phyloP scores from a whole-genome alignment of 2,113 vertebrate species.

The Hoplias malabaricus region DNA sequence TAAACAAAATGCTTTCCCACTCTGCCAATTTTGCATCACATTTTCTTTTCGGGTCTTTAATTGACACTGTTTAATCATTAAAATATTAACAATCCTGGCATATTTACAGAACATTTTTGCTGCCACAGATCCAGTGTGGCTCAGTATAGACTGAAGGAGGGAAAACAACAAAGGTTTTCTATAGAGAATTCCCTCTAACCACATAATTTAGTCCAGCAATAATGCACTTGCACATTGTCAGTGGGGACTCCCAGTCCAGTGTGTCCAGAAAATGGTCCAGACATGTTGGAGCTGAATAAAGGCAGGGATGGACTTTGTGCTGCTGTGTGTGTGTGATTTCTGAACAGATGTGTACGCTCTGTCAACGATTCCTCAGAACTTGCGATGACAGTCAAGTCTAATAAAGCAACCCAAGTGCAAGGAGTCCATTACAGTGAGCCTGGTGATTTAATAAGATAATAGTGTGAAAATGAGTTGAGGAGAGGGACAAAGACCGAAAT shows the following conservation, averaged over 20 bases:
- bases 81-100: neutral
- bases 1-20: too few relatives aligned
- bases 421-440: neutral
- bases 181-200: neutral
- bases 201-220: neutral
- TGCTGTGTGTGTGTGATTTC: neutral
- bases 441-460: slow-evolving; percentile 48
- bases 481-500: neutral
- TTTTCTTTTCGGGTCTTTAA: neutral
- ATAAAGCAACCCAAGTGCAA: neutral
- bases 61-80: neutral
- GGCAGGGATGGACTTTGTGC: neutral
- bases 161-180: neutral
- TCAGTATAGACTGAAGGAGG: neutral
- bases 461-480: neutral
- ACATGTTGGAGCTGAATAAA: neutral
- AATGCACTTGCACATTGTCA: neutral
- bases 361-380: neutral
- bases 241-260: neutral
- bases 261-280: neutral
- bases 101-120: neutral
- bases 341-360: neutral
- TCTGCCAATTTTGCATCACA: too few relatives aligned
- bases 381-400: neutral
- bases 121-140: neutral